Evolutionary conservation across 2,888 invertebrate genomes (phyloP), one percentile per base, ranked within the genome.

Genomic region (Amblyteles armatorius): DNA sequence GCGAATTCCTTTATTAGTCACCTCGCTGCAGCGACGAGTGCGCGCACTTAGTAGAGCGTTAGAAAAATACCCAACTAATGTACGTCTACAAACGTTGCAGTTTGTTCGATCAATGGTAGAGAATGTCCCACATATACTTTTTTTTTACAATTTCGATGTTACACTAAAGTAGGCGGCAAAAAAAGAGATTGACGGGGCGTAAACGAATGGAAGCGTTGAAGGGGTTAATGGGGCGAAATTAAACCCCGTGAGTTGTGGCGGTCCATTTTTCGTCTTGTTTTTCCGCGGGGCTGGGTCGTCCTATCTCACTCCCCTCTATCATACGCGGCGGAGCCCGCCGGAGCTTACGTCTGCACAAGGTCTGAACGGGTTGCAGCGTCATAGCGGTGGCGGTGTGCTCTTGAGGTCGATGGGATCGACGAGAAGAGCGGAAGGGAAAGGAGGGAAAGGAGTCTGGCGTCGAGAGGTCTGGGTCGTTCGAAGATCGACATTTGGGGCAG

Each of bases 391-490:
- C 48, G 69, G 29, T 52, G 52, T 72, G 72, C 79, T 79, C 79
- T 79, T 79, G 80, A 74, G 74, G 80, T 60, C 68, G 80, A 63
- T 55, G 55, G 48, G 60, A 57, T 52, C 73, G 69, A 7, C 65
- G 79, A 44, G 26, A 68, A 36, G 71, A 13, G 60, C 79, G 19
- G 81, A 83, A 73, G 82, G 77, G 83, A 82, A 87, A 85, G 79
- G 71, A 86, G 71, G 85, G 36, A 77, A 74, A 86, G 83, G 85
- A 52, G 71, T 72, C 72, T 87, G 90, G 90, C 89, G 90, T 88
- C 90, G 74, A 57, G 84, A 88, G 84, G 90, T 90, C 90, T 90
- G 89, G 89, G 88, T 90, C 88, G 86, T 68, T 68, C 82, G 79
- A 79, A 68, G 86, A 86, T 85, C 86, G 83, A 87, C 82, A 87